Evolutionary conservation across 2,888 invertebrate species (phyloP).

Genomic region (Athripsodes cinereus): DNA sequence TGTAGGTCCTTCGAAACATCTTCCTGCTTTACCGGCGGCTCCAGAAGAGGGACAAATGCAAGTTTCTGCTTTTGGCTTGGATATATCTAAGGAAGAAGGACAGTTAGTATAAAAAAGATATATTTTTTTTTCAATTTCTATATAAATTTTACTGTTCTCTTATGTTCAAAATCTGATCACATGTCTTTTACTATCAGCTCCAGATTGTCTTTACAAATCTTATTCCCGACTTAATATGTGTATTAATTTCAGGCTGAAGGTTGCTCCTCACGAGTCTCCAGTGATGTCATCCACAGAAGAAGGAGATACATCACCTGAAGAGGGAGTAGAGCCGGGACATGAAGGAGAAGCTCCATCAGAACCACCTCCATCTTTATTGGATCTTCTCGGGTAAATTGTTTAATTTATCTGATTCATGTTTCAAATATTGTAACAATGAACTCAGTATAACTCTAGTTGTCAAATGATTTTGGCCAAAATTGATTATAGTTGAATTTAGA

Average conservation of each 20-base stretch:
- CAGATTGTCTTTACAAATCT: no score
- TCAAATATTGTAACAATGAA: no score
- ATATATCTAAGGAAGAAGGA: conserved; percentile 77
- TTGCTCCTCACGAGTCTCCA: conserved; percentile 69
- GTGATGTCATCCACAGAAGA: conserved; percentile 62
- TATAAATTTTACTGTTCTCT: no score
- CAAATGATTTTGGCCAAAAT: no score
- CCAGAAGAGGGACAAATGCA: conserved; percentile 64
- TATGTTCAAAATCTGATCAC: no score
- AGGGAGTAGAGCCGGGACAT: conserved; percentile 41
- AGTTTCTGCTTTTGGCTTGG: conserved; percentile 72
- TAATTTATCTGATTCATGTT: not conserved
- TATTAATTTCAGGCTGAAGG: conserved; percentile 58
- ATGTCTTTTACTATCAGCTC: no score
- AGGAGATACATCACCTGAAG: conserved; percentile 65
- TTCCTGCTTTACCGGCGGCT: conserved; percentile 70
- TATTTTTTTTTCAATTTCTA: no score
- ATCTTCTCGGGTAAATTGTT: conserved; percentile 60
- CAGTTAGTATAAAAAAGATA: conserved; percentile 50
- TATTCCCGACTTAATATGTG: no score
- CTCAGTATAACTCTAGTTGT: no score
- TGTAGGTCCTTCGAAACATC: conserved; percentile 53
- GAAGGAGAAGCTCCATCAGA: conserved; percentile 41
- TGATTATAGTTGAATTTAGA: no score
- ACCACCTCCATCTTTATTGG: conserved; percentile 59